Percentiles rank a stretch among this genome's conserved stretches.
These are phyloP conservation scores for Chelon labrosus DNA, from an alignment of 2,797 vertebrate species.

Conservation along the genomic window DNA sequence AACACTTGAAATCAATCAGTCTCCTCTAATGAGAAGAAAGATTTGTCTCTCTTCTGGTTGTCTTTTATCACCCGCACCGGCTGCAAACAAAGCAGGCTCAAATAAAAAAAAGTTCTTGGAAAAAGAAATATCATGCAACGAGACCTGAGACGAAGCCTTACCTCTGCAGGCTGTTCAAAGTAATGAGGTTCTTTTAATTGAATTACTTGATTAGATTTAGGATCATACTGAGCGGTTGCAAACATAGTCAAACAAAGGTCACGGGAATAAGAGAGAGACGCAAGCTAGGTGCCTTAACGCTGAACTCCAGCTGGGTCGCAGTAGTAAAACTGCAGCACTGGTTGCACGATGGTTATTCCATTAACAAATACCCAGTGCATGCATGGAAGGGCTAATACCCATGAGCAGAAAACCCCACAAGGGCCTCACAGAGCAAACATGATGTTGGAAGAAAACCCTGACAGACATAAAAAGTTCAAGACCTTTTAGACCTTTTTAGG, in stretches of 20 bases:
- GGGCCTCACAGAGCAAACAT: not conserved
- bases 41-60: constrained; percentile 8
- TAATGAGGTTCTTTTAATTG: constrained; percentile 75
- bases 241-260: constrained; percentile 64
- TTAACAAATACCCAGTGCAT: not conserved
- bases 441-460: not conserved
- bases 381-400: not conserved
- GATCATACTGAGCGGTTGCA: constrained; percentile 61
- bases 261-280: constrained; percentile 24
- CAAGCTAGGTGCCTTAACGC: constrained; percentile 5
- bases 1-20: constrained; percentile 30
- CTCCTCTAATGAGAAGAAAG: constrained; percentile 35
- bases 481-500: not conserved
- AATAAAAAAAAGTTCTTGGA: constrained; percentile 11
- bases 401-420: not conserved
- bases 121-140: constrained; percentile 60
- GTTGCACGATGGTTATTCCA: not conserved
- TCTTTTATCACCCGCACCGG: not conserved
- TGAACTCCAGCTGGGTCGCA: not conserved
- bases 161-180: constrained; percentile 67
- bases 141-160: constrained; percentile 70
- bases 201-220: constrained; percentile 80
- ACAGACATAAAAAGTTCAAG: constrained; percentile 8
- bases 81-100: constrained; percentile 29
- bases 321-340: not conserved